phyloP scores from a whole-genome alignment of 2,113 vertebrate genomes.

The Boleophthalmus pectinirostris region DNA sequence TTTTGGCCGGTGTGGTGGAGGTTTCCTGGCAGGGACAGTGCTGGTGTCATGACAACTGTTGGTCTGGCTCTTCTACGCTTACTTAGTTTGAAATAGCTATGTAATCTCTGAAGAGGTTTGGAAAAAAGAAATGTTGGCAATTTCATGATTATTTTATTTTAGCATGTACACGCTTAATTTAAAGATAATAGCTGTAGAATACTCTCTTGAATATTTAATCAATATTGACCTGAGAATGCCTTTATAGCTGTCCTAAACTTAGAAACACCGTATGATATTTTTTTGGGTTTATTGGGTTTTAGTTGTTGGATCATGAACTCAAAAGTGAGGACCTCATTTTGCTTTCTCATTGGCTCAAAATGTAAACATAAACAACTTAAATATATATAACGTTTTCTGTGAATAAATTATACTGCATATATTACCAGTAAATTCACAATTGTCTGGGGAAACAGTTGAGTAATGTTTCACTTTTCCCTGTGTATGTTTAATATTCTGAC shows the following conservation, averaged over 20 bases:
- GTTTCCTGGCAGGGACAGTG: conserved; percentile 77
- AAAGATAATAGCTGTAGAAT: neutral
- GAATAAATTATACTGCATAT: neutral
- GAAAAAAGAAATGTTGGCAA: neutral
- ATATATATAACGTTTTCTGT: neutral
- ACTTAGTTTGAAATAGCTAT: neutral
- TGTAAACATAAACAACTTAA: neutral
- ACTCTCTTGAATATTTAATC: neutral
- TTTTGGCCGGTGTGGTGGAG: conserved; percentile 79
- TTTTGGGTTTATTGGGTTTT: neutral
- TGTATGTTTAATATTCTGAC: neutral
- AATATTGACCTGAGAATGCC: neutral
- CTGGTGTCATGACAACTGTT: conserved; percentile 72
- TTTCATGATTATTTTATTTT: neutral
- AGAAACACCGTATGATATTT: neutral
- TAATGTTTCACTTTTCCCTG: neutral
- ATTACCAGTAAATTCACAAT: neutral
- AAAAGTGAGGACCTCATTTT: neutral
- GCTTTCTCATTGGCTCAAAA: neutral
- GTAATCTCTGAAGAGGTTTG: neutral
- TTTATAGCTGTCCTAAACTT: neutral
- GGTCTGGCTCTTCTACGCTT: conserved; percentile 13
- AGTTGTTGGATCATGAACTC: neutral
- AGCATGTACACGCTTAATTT: neutral
- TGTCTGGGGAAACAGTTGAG: neutral